Base-by-base conservation (phyloP, 1,140 invertebrate species). In the Ips typographus region DNA sequence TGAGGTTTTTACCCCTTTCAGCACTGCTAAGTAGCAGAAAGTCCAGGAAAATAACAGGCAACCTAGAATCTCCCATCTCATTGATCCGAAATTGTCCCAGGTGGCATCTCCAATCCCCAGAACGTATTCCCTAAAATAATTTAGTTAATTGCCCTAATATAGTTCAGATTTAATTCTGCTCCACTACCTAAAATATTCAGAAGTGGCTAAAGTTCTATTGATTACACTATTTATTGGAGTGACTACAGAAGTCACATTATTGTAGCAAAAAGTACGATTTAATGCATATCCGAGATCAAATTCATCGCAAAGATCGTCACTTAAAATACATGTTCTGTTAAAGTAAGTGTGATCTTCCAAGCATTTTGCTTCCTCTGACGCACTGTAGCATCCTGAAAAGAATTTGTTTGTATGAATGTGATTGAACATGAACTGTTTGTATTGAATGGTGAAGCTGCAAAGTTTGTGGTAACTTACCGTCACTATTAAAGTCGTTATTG, bases 41-140 rank as follows among this genome's bases (percentile, higher is more conserved):
- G 91, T 73, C 91, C 91, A 94, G 1, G 86, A 86, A 1, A 90
- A 80, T 8, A 89, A 82, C 3, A 94, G 83, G 70, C 88, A 90
- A 2, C 88, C 83, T 6, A 92, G 84, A 6, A 93, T 79, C 77
- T 90, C 90, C 87, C 89, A 90, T 71, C 90, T 85, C 40, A 93
- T 80, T 1, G 77, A 78, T 1, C 91, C 92, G 76, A 85, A 87
- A 71, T 88, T 83, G 60, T 84, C 82, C 87, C 87, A 88, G 6
- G 83, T 86, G 0, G 87, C 80, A 22, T 84, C 83, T 39, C 83
- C 83, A 70, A 86, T 79, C 37, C 87, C 86, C 56, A 88, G 75
- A 86, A 75, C 85, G 71, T 87, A 84, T 55, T 75, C 52, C 58
- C 71, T 71, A 56, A 58, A 58, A 70, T 38, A 57, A 66, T 38